Percentiles rank a stretch among this genome's conserved stretches.
These are phyloP conservation scores for Zaprionus taronus DNA, from an alignment of 1,140 invertebrate genomes.

Conservation along the genomic window DNA sequence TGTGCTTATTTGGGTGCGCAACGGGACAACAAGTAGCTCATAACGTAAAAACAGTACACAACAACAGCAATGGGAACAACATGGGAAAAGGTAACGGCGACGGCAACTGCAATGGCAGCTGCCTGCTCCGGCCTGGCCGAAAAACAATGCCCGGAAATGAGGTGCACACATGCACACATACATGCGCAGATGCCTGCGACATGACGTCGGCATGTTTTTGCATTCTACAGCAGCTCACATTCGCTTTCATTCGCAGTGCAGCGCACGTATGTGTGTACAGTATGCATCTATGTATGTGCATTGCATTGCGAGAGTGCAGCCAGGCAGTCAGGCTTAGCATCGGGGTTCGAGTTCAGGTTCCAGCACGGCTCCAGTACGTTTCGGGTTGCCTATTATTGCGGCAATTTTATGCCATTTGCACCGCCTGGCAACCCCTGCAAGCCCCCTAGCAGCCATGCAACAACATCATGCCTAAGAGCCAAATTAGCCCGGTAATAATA, in stretches of 20 bases:
- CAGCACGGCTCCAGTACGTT: slow-evolving; percentile 33
- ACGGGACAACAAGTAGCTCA: slow-evolving; percentile 79
- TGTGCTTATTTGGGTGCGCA: slow-evolving; percentile 28
- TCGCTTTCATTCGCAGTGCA: slow-evolving; percentile 53
- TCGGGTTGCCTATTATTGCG: slow-evolving; percentile 64
- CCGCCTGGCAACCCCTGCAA: slow-evolving; percentile 20
- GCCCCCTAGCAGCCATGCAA: background rate
- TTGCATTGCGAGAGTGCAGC: slow-evolving; percentile 28
- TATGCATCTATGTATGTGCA: background rate
- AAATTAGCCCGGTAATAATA: slow-evolving; percentile 50
- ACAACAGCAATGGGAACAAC: slow-evolving; percentile 17
- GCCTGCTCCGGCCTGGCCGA: slow-evolving; percentile 16
- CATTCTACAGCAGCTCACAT: slow-evolving; percentile 29
- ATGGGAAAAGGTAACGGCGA: slow-evolving; percentile 18
- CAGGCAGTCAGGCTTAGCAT: slow-evolving; percentile 1
- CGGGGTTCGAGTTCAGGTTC: slow-evolving; percentile 24
- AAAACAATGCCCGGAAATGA: slow-evolving; percentile 81
- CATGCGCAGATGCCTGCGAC: slow-evolving; percentile 10
- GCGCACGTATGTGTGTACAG: slow-evolving; percentile 13
- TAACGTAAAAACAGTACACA: slow-evolving; percentile 51
- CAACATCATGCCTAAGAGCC: slow-evolving; percentile 4
- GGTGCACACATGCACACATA: slow-evolving; percentile 62
- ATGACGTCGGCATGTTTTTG: slow-evolving; percentile 47
- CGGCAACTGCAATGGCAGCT: slow-evolving; percentile 1
- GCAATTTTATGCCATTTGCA: slow-evolving; percentile 79